These are phyloP conservation scores for Mamestra brassicae DNA, from an alignment of 2,888 invertebrate genomes.

Conservation along the genomic window DNA sequence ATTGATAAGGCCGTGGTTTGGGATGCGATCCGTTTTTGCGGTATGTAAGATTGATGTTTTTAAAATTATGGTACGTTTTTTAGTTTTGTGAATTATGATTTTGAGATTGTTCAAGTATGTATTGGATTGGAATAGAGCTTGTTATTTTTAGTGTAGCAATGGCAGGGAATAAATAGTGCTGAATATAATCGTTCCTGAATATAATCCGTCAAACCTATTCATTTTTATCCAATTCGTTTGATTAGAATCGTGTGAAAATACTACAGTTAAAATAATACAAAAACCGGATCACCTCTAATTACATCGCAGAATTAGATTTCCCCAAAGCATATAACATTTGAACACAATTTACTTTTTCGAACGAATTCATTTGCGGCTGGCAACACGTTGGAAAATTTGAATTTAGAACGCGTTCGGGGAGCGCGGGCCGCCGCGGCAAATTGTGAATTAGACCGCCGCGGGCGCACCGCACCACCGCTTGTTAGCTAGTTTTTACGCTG, in stretches of 20 bases:
- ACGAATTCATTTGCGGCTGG: conserved; percentile 81
- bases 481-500: conserved; percentile 89
- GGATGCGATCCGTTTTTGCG: conserved; percentile 52
- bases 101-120: not conserved
- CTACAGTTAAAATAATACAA: not conserved
- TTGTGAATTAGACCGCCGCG: conserved; percentile 87
- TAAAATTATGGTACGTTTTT: not conserved
- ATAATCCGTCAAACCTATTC: not conserved
- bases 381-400: conserved; percentile 84
- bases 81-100: not conserved
- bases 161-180: not conserved
- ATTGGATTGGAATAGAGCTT: too few relatives aligned
- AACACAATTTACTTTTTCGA: conserved; percentile 77
- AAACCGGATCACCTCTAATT: conserved; percentile 35
- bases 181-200: not conserved
- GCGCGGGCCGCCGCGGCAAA: conserved; percentile 80
- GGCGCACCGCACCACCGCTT: conserved; percentile 83
- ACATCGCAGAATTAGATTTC: conserved; percentile 53
- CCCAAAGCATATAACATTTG: conserved; percentile 61
- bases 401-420: conserved; percentile 85
- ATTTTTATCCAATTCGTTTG: not conserved
- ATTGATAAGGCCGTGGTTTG: conserved; percentile 68
- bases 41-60: conserved; percentile 7
- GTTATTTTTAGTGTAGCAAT: too few relatives aligned
- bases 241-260: conserved; percentile 4